Percentiles rank a stretch among this genome's conserved stretches.
These are phyloP conservation scores for Melierax canorus DNA, from an alignment of 2,113 vertebrate genomes.

Conservation along the genomic window DNA sequence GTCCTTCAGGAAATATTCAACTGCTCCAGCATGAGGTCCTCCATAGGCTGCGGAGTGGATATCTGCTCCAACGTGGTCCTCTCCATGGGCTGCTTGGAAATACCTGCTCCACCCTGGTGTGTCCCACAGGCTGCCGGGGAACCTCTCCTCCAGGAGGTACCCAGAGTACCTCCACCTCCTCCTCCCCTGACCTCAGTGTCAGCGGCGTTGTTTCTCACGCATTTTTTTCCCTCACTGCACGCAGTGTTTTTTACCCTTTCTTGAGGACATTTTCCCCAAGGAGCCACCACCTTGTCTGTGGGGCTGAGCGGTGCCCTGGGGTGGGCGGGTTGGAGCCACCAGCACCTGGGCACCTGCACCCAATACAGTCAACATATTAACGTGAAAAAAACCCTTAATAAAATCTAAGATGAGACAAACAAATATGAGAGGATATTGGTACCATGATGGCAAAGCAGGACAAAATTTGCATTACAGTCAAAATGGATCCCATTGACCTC, in stretches of 20 bases:
- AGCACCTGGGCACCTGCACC: too few relatives aligned
- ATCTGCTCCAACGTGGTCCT: background rate
- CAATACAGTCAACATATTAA: background rate
- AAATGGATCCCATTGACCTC: background rate
- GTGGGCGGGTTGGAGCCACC: fast-evolving
- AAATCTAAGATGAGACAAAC: background rate
- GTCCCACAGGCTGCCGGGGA: background rate
- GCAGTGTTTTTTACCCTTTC: too few relatives aligned
- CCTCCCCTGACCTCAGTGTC: too few relatives aligned
- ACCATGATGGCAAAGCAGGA: background rate
- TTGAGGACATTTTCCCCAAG: background rate
- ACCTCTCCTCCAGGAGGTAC: background rate
- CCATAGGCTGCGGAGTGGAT: too few relatives aligned
- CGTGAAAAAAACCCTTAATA: background rate
- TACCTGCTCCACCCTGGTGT: background rate
- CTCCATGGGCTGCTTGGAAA: background rate
- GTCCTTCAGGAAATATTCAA: background rate
- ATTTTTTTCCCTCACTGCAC: too few relatives aligned
- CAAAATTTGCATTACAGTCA: background rate
- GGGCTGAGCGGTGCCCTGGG: background rate
- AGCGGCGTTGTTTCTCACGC: too few relatives aligned
- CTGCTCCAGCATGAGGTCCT: background rate
- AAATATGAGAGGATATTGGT: background rate
- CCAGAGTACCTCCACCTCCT: too few relatives aligned
- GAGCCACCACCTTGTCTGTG: too few relatives aligned